Base-by-base conservation (phyloP, 2,797 vertebrate genomes). In the Adrianichthys oophorus region DNA sequence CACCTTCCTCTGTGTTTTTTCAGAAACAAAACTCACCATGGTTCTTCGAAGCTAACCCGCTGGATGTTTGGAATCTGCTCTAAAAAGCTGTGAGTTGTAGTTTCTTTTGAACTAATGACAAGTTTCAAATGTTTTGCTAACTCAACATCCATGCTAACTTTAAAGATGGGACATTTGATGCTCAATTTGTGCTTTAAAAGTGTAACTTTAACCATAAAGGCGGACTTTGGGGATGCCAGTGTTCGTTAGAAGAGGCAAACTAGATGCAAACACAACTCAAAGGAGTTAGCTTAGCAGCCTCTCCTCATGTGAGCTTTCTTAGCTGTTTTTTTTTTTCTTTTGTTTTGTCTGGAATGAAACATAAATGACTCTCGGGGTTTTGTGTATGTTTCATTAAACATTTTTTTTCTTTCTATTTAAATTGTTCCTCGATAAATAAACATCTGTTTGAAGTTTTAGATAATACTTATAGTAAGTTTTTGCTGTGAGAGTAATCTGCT, bases 41-140 rank as follows among this genome's bases (percentile, higher is more conserved):
- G 41, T 59, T 65, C 59, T 13, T 62, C 37, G 59, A 75, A 55
- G 72, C 52, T 83, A 70, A 79, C 10, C 48, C 32, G 58, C 67
- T 44, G 41, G 58, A 52, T 50, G 65, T 58, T 42, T 78, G 65
- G 63, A 57, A 54, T 10, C 52, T 50, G 47, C 70, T 45, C 69
- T 72, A 70, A 64, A 80, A 85, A 78, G 58, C 74, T 52, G 90
- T 91, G 68, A 90, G 90, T 91, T 51, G 14, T 42, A 57, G 1
- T 62, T 79, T 12, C 32, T 13, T 71, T 62, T 44, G 3, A 1
- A 64, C 6, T 43, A 57, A 61, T 59, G 32, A 16, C 26, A 68
- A 72, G 19, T 78, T 72, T 48, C 0, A 12, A 37, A 37, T 23
- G 40, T 17, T 26, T 56, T 41, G 62, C 66, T 62, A 63, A 70